Evolutionary conservation across 2,888 invertebrate genomes (phyloP).

Genomic region (Heliothis peltigera): DNA sequence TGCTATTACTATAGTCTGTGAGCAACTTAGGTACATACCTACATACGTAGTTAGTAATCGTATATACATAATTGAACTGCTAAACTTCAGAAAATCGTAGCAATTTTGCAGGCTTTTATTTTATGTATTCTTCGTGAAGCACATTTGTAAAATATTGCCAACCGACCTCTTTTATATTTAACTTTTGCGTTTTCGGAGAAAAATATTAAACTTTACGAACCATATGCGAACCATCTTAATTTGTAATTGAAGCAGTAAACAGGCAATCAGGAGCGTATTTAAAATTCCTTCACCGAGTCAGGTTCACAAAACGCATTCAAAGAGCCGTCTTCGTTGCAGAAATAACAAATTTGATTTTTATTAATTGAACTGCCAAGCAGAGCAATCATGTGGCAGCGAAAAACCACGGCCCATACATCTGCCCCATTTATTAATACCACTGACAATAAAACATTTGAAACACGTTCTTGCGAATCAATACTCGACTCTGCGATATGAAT

Average conservation of each 20-base stretch:
- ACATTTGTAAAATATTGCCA: too few species aligned
- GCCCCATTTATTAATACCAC: conserved; percentile 87
- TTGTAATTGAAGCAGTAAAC: conserved; percentile 27
- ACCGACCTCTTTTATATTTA: too few species aligned
- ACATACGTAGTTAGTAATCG: too few species aligned
- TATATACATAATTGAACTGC: too few species aligned
- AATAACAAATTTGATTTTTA: conserved; percentile 82
- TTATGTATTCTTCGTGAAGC: background rate
- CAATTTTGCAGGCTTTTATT: too few species aligned
- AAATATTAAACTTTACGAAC: conserved; percentile 3
- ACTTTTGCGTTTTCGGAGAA: background rate
- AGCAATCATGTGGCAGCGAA: conserved; percentile 73
- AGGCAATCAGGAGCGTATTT: conserved; percentile 23
- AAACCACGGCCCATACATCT: conserved; percentile 80
- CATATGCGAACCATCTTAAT: background rate
- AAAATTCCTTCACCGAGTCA: conserved; percentile 16
- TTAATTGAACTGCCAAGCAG: conserved; percentile 81
- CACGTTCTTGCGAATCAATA: conserved; percentile 89
- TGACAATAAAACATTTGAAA: conserved; percentile 88
- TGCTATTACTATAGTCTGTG: too few species aligned
- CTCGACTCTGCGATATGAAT: conserved; percentile 83
- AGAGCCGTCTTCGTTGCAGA: conserved; percentile 55
- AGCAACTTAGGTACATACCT: too few species aligned
- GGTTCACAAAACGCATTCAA: conserved; percentile 29
- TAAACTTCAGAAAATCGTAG: too few species aligned